A percentile compares a stretch with the other conserved stretches of the same genome.
Conservation (phyloP, 2,888 invertebrate genomes). For the Automeris io region DNA sequence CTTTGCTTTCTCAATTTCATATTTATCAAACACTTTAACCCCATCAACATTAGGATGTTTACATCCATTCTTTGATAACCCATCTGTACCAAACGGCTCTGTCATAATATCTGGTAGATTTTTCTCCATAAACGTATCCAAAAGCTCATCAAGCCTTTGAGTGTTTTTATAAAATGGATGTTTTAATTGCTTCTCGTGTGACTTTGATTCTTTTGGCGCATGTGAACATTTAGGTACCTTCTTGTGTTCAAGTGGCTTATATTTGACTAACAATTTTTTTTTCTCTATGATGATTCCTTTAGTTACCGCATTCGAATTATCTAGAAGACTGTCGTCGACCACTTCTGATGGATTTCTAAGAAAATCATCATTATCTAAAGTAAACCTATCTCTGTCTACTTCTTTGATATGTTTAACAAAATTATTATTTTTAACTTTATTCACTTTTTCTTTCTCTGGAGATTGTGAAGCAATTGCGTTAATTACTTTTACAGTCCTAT, state of each 20-base stretch:
- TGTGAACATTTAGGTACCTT: constrained; percentile 49
- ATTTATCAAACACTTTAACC: background rate
- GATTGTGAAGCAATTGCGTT: background rate
- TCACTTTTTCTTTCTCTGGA: background rate
- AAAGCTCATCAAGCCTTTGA: constrained; percentile 42
- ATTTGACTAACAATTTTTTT: constrained; percentile 31
- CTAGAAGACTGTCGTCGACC: background rate
- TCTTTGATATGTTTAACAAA: background rate
- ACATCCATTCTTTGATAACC: constrained; percentile 16
- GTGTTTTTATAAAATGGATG: constrained; percentile 53
- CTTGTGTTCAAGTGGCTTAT: constrained; percentile 24
- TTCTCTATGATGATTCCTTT: constrained; percentile 39
- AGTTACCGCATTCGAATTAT: constrained; percentile 7
- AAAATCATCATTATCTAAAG: background rate
- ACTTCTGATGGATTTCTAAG: background rate
- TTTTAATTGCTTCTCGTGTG: constrained; percentile 42
- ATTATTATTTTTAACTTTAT: background rate
- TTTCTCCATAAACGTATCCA: constrained; percentile 38
- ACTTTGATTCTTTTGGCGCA: constrained; percentile 31
- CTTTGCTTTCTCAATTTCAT: background rate
- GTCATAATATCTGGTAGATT: constrained; percentile 27
- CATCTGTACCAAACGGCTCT: constrained; percentile 27
- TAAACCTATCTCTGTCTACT: constrained; percentile 17
- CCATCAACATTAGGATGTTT: constrained; percentile 18
- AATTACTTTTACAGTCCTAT: background rate